Evolutionary conservation across 2,888 invertebrate genomes (phyloP).

Genomic region (Eledona agricola): DNA sequence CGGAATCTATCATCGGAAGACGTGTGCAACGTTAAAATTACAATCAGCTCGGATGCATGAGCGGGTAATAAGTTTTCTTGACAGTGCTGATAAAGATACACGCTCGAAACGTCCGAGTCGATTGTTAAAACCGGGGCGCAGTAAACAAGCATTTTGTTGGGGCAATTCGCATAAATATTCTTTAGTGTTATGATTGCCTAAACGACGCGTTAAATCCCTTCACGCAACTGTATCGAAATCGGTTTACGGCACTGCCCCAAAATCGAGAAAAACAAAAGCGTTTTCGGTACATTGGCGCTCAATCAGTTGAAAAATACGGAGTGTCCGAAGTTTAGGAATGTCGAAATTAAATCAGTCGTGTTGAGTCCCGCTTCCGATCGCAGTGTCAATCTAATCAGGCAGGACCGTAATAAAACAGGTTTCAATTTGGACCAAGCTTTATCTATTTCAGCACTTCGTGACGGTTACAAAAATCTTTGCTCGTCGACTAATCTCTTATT

Average conservation of each 20-base stretch:
- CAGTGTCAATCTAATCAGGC: conserved; percentile 32
- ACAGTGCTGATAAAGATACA: conserved; percentile 1
- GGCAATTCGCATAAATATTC: too few relatives aligned
- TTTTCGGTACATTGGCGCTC: conserved; percentile 34
- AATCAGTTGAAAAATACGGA: conserved; percentile 36
- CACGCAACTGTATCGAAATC: too few relatives aligned
- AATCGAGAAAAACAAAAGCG: conserved; percentile 35
- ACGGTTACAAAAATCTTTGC: conserved; percentile 20
- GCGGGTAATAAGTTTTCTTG: conserved; percentile 7
- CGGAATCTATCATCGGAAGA: conserved; percentile 8
- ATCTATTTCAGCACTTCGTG: conserved; percentile 8
- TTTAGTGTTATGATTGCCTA: too few relatives aligned
- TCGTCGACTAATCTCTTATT: conserved; percentile 9
- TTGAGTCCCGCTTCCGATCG: conserved; percentile 15
- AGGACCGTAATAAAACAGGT: conserved; percentile 24
- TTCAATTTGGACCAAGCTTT: conserved; percentile 15
- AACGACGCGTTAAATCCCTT: too few relatives aligned
- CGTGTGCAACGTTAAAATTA: conserved; percentile 6
- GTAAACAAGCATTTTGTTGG: too few relatives aligned
- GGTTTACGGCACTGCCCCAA: conserved; percentile 23
- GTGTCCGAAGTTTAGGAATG: conserved; percentile 39
- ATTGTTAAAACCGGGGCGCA: too few relatives aligned
- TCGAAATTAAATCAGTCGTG: conserved; percentile 36
- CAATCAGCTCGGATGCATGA: conserved; percentile 2
- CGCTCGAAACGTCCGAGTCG: not conserved